A percentile compares a stretch with the other conserved stretches of the same genome.
phyloP scores from a whole-genome alignment of 2,888 invertebrate genomes.

The Cheiracanthium punctorium region DNA sequence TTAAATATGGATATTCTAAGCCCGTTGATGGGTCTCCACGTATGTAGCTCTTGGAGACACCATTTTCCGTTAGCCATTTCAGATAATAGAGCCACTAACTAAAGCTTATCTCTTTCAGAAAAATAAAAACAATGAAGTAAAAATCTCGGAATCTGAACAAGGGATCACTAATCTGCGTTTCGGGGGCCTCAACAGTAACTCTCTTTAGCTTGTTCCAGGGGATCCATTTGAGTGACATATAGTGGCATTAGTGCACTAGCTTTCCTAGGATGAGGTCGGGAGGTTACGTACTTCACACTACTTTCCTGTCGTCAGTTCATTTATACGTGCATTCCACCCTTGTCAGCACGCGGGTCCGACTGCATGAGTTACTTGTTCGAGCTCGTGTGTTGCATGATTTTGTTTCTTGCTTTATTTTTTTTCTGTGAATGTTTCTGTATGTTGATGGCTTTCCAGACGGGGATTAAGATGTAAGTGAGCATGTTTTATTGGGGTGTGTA shows the following conservation, averaged over 20 bases:
- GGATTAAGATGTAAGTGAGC: conserved; percentile 4
- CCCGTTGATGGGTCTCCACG: too few relatives aligned
- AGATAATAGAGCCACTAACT: too few relatives aligned
- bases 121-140: not conserved
- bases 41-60: too few relatives aligned
- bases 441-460: not conserved
- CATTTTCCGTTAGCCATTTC: too few relatives aligned
- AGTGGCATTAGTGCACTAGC: conserved; percentile 40
- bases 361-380: conserved; percentile 1
- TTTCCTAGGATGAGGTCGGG: conserved; percentile 27
- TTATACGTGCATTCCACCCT: conserved; percentile 24
- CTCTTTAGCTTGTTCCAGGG: not conserved
- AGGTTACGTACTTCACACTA: conserved; percentile 44
- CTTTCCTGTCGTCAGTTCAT: conserved; percentile 53
- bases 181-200: conserved; percentile 1
- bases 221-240: conserved; percentile 42
- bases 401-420: not conserved
- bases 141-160: not conserved
- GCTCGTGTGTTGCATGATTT: not conserved
- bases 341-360: not conserved
- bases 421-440: not conserved
- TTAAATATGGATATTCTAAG: too few relatives aligned
- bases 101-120: too few relatives aligned
- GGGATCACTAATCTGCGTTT: not conserved
- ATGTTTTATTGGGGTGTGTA: conserved; percentile 15